Evolutionary conservation across 2,797 vertebrate species (phyloP), one percentile per base, ranked within the genome.

Genomic region (Tenualosa ilisha): DNA sequence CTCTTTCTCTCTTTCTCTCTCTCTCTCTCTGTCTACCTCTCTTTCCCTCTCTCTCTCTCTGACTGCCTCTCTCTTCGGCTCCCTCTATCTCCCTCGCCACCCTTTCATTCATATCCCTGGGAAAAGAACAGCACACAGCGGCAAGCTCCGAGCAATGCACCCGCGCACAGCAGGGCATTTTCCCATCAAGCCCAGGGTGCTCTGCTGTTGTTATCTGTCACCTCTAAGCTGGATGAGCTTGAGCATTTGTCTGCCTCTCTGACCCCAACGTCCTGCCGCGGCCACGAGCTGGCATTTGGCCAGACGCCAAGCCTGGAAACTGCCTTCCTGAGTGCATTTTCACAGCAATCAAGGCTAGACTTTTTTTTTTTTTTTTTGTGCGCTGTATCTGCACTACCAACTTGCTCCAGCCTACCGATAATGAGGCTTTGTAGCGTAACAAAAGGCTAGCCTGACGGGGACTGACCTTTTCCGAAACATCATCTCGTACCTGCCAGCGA

Each of bases 251-350:
- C 72, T 79, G 72, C 40, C 37, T 81, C 85, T 54, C 12, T 82
- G 83, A 65, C 83, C 84, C 85, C 86, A 84, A 86, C 85, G 51
- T 85, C 86, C 87, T 54, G 85, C 40, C 87, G 87, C 56, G 86
- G 68, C 81, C 89, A 68, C 46, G 7, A 46, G 7, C 61, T 90
- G 89, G 88, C 87, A 82, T 91, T 89, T 81, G 88, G 91, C 91
- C 92, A 85, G 22, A 56, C 87, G 88, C 88, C 91, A 87, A 89
- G 91, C 86, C 37, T 37, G 72, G 87, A 86, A 87, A 43, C 82
- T 61, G 86, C 85, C 87, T 63, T 86, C 82, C 82, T 56, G 83
- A 84, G 20, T 81, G 31, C 65, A 37, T 72, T 79, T 79, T 17
- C 72, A 51, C 13, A 17, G 37, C 72, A 79, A 79, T 79, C 72